Percentiles rank a stretch among this genome's conserved stretches.
Conservation (phyloP, 2,797 vertebrate genomes). For the Prionace glauca region DNA sequence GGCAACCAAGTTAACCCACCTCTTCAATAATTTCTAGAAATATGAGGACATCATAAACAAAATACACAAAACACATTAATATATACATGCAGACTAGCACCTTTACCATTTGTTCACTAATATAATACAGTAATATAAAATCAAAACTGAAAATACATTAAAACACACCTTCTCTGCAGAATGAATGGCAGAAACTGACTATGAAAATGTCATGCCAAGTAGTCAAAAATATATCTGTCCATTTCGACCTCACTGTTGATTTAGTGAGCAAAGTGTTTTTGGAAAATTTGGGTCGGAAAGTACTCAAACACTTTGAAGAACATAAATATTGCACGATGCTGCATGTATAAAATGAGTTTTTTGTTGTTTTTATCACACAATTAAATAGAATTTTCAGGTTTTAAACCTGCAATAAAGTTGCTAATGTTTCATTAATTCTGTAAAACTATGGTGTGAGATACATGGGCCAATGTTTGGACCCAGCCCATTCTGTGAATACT, state of each 20-base stretch:
- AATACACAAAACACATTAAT: constrained; percentile 20
- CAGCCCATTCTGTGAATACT: background rate
- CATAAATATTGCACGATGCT: constrained; percentile 32
- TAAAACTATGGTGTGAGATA: constrained; percentile 37
- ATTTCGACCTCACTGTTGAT: background rate
- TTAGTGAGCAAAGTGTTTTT: constrained; percentile 12
- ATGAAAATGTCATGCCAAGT: constrained; percentile 24
- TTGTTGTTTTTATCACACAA: background rate
- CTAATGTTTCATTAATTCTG: background rate
- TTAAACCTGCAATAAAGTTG: background rate
- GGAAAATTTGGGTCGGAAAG: background rate
- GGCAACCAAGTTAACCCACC: constrained; percentile 5
- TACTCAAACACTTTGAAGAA: constrained; percentile 26
- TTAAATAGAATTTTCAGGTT: constrained; percentile 25
- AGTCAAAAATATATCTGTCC: constrained; percentile 18
- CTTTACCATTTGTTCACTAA: constrained; percentile 30
- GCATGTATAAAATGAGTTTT: background rate
- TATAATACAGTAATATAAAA: constrained; percentile 32
- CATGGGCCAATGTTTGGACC: constrained; percentile 5
- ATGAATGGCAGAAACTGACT: background rate
- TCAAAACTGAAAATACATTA: constrained; percentile 30
- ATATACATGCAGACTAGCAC: constrained; percentile 24
- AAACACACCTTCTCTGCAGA: constrained; percentile 23
- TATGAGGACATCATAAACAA: background rate
- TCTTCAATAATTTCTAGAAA: constrained; percentile 27